phyloP scores from a whole-genome alignment of 1,140 invertebrate genomes.

The Caenorhabditis remanei region DNA sequence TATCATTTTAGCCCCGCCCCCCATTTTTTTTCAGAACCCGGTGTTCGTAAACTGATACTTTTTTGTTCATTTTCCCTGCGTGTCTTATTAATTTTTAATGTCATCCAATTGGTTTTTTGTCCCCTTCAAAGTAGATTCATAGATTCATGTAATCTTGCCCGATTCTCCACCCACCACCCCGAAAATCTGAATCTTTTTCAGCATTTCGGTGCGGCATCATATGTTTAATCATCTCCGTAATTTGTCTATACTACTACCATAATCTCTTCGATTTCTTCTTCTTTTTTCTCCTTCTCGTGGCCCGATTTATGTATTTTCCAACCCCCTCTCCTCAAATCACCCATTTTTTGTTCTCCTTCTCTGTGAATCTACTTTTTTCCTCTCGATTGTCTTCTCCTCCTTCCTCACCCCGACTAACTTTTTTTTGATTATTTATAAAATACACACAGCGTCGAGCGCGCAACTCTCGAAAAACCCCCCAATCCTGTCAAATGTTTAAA shows the following conservation, averaged over 20 bases:
- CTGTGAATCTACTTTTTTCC: constrained; percentile 20
- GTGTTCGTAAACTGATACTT: constrained; percentile 23
- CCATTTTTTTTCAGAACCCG: constrained; percentile 10
- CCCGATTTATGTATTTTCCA: background rate
- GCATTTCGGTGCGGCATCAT: background rate
- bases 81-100: background rate
- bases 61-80: constrained; percentile 10
- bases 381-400: background rate
- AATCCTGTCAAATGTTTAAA: too few species aligned
- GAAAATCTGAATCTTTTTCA: background rate
- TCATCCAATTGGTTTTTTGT: background rate
- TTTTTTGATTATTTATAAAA: background rate
- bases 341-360: background rate
- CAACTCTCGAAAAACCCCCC: background rate
- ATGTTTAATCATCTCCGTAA: constrained; percentile 29
- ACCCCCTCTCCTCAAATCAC: background rate
- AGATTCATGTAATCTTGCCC: constrained; percentile 43
- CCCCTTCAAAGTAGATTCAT: constrained; percentile 8
- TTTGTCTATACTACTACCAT: background rate
- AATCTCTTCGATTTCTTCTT: constrained; percentile 12
- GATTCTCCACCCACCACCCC: background rate
- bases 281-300: background rate
- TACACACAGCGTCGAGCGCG: constrained; percentile 21
- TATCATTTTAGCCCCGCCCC: background rate
- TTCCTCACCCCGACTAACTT: background rate